These are phyloP conservation scores for Pterostichus niger DNA, from an alignment of 2,888 invertebrate species.

Conservation along the genomic window DNA sequence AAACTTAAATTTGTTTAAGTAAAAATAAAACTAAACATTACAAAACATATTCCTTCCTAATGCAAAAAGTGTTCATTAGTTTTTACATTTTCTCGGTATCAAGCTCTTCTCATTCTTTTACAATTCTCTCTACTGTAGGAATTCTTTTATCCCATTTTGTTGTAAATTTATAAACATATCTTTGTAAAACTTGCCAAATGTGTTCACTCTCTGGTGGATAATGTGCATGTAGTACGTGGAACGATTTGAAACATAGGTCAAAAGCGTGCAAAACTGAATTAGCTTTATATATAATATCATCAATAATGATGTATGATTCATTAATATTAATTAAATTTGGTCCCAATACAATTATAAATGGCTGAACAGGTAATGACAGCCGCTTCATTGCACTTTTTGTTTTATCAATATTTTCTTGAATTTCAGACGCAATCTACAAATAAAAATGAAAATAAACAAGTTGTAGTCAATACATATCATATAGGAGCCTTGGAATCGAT, in stretches of 20 bases:
- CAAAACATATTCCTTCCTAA: no score
- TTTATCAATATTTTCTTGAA: conserved; percentile 44
- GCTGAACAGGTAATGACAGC: conserved; percentile 42
- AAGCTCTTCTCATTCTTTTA: conserved; percentile 19
- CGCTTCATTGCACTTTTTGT: conserved; percentile 19
- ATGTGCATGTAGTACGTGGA: no score
- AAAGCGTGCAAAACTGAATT: conserved; percentile 24
- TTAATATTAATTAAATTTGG: conserved; percentile 9
- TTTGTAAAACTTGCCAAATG: no score
- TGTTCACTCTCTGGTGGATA: no score
- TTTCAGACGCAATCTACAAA: conserved; percentile 53
- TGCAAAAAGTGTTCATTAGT: no score
- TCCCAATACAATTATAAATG: conserved; percentile 52
- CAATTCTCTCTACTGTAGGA: conserved; percentile 60
- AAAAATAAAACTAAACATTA: neutral
- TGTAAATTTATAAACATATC: no score
- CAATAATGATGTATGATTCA: conserved; percentile 49
- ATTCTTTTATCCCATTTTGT: conserved; percentile 67
- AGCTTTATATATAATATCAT: conserved; percentile 50
- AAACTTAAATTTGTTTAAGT: neutral
- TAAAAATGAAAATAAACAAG: no score
- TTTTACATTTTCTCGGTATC: neutral
- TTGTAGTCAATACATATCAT: no score
- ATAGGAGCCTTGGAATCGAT: no score
- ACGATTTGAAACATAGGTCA: no score